Percentiles rank a stretch among this genome's conserved stretches.
Evolutionary conservation across 2,888 invertebrate genomes (phyloP).

Genomic region (Drosophila paracracens): DNA sequence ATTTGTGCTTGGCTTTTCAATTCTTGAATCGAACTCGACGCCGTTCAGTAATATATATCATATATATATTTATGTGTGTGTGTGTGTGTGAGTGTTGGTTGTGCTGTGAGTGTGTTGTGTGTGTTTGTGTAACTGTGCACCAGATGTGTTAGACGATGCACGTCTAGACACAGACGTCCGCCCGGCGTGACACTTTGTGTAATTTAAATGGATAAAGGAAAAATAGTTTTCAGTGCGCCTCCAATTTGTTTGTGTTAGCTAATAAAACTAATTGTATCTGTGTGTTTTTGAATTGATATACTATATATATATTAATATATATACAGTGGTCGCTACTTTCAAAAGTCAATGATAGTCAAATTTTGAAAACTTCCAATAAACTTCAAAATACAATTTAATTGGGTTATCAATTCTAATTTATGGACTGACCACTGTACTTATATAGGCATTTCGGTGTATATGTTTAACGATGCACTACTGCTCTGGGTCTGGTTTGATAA

Average conservation of each 20-base stretch:
- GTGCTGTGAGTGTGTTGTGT: neutral
- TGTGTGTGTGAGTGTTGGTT: neutral
- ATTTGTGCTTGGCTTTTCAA: conserved; percentile 27
- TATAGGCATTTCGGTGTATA: neutral
- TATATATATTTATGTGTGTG: neutral
- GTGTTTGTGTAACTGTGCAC: conserved; percentile 19
- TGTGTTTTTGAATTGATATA: conserved; percentile 6
- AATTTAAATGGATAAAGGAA: conserved; percentile 12
- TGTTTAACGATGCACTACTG: conserved; percentile 15
- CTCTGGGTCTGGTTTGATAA: conserved; percentile 1
- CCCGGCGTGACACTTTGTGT: conserved; percentile 10
- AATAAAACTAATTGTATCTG: conserved; percentile 36
- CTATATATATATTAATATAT: conserved; percentile 6
- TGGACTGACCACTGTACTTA: conserved; percentile 1
- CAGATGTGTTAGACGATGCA: conserved; percentile 15
- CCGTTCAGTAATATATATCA: conserved; percentile 1
- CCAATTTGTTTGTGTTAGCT: conserved; percentile 38
- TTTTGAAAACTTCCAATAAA: neutral
- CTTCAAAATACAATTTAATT: neutral
- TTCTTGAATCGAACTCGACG: conserved; percentile 2
- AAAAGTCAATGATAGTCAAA: neutral
- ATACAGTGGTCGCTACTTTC: neutral
- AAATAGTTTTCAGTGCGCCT: conserved; percentile 10
- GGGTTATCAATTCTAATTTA: neutral
- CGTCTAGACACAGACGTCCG: neutral